A percentile compares a stretch with the other conserved stretches of the same genome.
Evolutionary conservation across 2,797 vertebrate species (phyloP).

Genomic region (Enoplosus armatus): DNA sequence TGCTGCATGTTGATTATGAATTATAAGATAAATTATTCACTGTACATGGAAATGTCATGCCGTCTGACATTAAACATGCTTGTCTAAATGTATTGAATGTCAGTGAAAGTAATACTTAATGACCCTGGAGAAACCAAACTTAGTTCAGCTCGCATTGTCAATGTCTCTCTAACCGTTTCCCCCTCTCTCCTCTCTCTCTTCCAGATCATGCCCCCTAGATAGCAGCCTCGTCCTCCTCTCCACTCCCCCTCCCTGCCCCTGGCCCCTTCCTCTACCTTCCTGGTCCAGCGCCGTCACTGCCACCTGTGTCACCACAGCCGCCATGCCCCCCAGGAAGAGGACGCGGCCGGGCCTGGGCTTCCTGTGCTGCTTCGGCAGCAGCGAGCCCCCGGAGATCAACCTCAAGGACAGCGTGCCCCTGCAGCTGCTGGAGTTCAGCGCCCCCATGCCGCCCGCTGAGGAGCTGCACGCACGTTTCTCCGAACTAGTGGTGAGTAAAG

Average conservation of each 20-base stretch:
- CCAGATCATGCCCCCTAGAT: slow-evolving; percentile 94
- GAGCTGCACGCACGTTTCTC: slow-evolving; percentile 96
- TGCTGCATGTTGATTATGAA: slow-evolving; percentile 10
- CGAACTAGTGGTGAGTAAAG: slow-evolving; percentile 95
- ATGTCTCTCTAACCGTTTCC: slow-evolving; percentile 24
- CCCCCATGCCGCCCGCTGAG: slow-evolving; percentile 93
- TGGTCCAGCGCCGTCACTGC: slow-evolving; percentile 56
- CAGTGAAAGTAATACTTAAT: neutral
- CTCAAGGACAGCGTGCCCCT: slow-evolving; percentile 95
- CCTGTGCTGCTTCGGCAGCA: slow-evolving; percentile 95
- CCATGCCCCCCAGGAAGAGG: slow-evolving; percentile 96
- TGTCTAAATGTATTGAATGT: neutral
- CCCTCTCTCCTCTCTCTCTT: slow-evolving; percentile 57
- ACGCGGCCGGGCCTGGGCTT: slow-evolving; percentile 94
- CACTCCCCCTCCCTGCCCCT: slow-evolving; percentile 70
- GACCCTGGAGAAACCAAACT: neutral
- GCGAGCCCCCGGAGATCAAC: slow-evolving; percentile 95
- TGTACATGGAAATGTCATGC: neutral
- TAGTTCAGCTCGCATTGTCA: neutral
- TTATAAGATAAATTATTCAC: neutral
- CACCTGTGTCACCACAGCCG: slow-evolving; percentile 64
- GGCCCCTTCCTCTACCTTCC: slow-evolving; percentile 61
- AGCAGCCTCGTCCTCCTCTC: slow-evolving; percentile 79
- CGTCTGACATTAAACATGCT: slow-evolving; percentile 2
- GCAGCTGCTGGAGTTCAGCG: slow-evolving; percentile 95